Conservation (phyloP, 23 tunicate genomes). For the Styela plicata region DNA sequence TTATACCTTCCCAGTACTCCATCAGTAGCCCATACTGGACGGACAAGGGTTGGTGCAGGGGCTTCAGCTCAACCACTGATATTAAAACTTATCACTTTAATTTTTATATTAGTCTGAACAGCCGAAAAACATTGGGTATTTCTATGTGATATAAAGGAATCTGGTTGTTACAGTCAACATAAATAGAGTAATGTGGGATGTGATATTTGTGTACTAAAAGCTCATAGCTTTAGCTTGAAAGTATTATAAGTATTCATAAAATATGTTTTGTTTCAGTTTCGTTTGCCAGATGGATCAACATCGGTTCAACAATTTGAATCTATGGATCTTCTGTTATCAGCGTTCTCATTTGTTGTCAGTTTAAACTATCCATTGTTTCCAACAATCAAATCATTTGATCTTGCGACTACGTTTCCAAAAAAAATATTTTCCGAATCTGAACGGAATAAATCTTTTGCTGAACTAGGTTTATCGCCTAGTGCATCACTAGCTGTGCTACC, state of each 20-base stretch:
- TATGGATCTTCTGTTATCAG: background rate
- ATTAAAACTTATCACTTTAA: too few relatives aligned
- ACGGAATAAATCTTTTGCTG: conserved; percentile 12
- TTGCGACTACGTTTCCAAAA: conserved; percentile 30
- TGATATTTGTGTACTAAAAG: too few relatives aligned
- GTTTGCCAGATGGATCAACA: conserved; percentile 57
- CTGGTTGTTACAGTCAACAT: too few relatives aligned
- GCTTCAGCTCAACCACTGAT: too few relatives aligned
- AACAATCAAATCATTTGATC: conserved; percentile 25
- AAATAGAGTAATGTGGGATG: too few relatives aligned
- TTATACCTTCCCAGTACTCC: too few relatives aligned
- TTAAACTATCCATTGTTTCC: background rate
- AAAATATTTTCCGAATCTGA: conserved; percentile 30
- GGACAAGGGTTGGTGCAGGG: too few relatives aligned
- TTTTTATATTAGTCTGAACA: too few relatives aligned
- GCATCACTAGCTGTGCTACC: conserved; percentile 36
- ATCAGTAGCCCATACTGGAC: too few relatives aligned
- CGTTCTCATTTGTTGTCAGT: conserved; percentile 15
- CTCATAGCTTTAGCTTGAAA: background rate
- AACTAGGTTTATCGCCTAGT: conserved; percentile 41
- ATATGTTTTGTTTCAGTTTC: conserved; percentile 24
- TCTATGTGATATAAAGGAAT: too few relatives aligned
- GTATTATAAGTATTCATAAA: too few relatives aligned
- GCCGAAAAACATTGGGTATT: too few relatives aligned
- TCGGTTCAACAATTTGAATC: conserved; percentile 32